Conservation (phyloP, 2,797 vertebrate species). For the Typhlichthys subterraneus region DNA sequence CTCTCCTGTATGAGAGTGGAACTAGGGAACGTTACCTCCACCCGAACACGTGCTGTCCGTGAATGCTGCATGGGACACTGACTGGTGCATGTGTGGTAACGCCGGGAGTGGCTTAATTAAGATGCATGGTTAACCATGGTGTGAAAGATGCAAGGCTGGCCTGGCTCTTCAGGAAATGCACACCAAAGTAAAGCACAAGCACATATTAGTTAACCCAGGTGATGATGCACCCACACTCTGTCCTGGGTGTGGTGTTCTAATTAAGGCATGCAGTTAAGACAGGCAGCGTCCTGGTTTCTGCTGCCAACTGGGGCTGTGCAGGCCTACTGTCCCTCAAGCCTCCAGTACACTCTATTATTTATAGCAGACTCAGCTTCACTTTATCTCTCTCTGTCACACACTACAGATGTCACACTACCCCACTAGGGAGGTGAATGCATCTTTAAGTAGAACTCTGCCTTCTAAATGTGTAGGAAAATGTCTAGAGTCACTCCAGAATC, state of each 20-base stretch:
- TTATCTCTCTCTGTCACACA: conserved; percentile 34
- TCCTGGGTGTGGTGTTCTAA: not conserved
- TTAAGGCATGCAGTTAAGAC: not conserved
- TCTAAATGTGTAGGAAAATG: conserved; percentile 2
- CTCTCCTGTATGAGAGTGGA: conserved; percentile 67
- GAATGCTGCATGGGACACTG: conserved; percentile 83
- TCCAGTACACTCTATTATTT: conserved; percentile 71
- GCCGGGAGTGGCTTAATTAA: conserved; percentile 23
- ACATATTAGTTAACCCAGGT: not conserved
- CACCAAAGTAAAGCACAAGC: not conserved
- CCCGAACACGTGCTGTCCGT: conserved; percentile 62
- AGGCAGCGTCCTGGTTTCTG: conserved; percentile 53
- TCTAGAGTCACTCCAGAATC: not conserved
- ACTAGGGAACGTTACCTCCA: conserved; percentile 55
- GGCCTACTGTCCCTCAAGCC: conserved; percentile 59
- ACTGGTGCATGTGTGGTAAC: conserved; percentile 78
- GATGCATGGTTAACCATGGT: conserved; percentile 72
- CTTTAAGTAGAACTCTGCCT: conserved; percentile 3
- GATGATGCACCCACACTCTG: too few species aligned
- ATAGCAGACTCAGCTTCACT: conserved; percentile 58
- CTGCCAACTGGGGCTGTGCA: conserved; percentile 38
- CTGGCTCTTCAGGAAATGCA: conserved; percentile 30
- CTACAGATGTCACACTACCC: conserved; percentile 4
- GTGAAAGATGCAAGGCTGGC: conserved; percentile 58
- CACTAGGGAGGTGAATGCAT: not conserved